Percentiles rank a stretch among this genome's conserved stretches.
phyloP scores from a whole-genome alignment of 2,113 vertebrate genomes.

The Myrmecobius fasciatus region DNA sequence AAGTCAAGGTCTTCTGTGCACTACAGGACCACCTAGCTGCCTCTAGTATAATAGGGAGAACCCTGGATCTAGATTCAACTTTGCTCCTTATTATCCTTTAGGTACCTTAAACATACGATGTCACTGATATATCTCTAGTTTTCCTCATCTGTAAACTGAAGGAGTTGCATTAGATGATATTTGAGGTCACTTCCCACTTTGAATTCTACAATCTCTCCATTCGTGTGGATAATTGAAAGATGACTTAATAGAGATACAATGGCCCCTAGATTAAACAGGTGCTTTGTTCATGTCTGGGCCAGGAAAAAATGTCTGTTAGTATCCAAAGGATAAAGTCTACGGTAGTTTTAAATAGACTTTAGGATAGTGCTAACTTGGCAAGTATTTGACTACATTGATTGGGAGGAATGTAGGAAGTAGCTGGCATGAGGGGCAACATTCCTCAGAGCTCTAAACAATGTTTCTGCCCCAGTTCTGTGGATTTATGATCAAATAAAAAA shows the following conservation, averaged over 20 bases:
- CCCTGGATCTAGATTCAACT: background rate
- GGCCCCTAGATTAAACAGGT: background rate
- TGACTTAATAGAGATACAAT: background rate
- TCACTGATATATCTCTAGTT: background rate
- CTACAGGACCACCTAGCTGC: no score
- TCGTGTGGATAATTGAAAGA: no score
- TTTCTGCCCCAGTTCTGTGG: background rate
- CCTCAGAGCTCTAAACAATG: background rate
- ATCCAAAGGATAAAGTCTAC: background rate
- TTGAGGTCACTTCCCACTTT: background rate
- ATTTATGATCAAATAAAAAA: background rate
- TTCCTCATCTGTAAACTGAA: background rate
- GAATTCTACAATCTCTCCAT: background rate
- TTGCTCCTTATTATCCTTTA: background rate
- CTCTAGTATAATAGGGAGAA: no score
- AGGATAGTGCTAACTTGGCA: background rate
- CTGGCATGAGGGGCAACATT: background rate
- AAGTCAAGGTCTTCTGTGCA: no score
- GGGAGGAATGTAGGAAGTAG: background rate
- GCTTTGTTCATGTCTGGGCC: no score
- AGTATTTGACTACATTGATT: background rate
- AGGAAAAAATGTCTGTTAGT: background rate
- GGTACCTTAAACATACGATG: background rate
- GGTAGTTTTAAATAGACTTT: background rate
- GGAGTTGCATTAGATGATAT: background rate